phyloP scores from a whole-genome alignment of 2,888 invertebrate species.

The Urechis unicinctus region DNA sequence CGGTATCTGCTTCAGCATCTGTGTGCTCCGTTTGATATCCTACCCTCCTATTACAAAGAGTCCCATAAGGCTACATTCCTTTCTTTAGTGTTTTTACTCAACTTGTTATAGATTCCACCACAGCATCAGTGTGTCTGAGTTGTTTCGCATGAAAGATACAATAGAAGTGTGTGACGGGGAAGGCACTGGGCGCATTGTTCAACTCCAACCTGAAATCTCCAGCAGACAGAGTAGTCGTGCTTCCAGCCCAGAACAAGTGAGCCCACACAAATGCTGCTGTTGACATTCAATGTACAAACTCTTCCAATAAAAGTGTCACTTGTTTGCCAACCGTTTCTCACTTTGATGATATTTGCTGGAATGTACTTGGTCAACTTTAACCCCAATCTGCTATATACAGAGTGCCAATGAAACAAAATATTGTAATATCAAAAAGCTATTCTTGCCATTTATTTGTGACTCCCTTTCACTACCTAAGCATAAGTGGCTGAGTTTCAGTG shows the following conservation, averaged over 20 bases:
- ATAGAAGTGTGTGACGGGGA: slow-evolving; percentile 67
- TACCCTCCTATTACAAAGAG: too few species aligned
- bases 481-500: neutral
- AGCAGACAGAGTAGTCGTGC: too few species aligned
- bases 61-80: too few species aligned
- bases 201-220: slow-evolving; percentile 51
- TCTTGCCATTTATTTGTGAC: neutral
- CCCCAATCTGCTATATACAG: too few species aligned
- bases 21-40: too few species aligned
- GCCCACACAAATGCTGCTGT: neutral
- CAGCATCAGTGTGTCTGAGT: slow-evolving; percentile 56
- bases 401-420: too few species aligned
- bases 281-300: neutral
- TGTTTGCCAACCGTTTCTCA: neutral
- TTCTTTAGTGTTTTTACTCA: neutral
- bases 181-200: slow-evolving; percentile 61
- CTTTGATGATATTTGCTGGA: too few species aligned
- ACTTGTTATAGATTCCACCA: slow-evolving; percentile 55
- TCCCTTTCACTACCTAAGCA: neutral
- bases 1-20: slow-evolving; percentile 48
- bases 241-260: too few species aligned
- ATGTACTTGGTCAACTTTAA: too few species aligned
- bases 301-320: neutral
- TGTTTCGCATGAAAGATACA: slow-evolving; percentile 65
- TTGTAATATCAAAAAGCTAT: neutral